phyloP scores from a whole-genome alignment of 1,140 invertebrate genomes.

The Orius laevigatus region DNA sequence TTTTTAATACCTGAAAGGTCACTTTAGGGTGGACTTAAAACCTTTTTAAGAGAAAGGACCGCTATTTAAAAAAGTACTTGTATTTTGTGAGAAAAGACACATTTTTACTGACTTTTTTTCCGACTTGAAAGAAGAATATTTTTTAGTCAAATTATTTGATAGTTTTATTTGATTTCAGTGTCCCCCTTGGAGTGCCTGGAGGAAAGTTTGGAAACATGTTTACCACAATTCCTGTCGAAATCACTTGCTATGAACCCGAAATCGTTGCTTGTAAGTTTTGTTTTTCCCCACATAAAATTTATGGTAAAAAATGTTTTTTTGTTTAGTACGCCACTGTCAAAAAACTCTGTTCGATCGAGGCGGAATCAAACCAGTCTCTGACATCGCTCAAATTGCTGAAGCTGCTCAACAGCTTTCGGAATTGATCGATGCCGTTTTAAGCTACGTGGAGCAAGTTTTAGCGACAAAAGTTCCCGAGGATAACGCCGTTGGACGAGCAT shows the following conservation, averaged over 20 bases:
- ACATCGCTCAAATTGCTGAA: conserved; percentile 72
- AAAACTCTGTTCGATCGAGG: conserved; percentile 42
- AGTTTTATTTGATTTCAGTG: no score
- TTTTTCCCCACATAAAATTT: no score
- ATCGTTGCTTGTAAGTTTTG: conserved; percentile 36
- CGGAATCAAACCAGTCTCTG: conserved; percentile 60
- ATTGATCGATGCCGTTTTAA: conserved; percentile 62
- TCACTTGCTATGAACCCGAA: conserved; percentile 81
- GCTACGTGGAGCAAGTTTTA: conserved; percentile 78
- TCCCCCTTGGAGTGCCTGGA: conserved; percentile 65
- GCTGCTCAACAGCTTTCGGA: conserved; percentile 57
- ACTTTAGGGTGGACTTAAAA: no score
- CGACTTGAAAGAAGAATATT: no score
- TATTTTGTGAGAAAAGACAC: no score
- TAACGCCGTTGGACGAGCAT: conserved; percentile 64
- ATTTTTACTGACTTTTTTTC: no score
- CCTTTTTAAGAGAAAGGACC: no score
- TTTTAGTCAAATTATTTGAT: no score
- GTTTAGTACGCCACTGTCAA: conserved; percentile 47
- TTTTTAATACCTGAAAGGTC: no score
- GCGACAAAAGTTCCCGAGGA: conserved; percentile 49
- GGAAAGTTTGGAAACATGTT: conserved; percentile 94
- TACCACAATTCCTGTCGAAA: conserved; percentile 72
- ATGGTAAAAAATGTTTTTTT: conserved; percentile 8
- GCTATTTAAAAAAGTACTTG: no score